A percentile compares a stretch with the other conserved stretches of the same genome.
These are phyloP conservation scores for Lindbergichthys nudifrons DNA, from an alignment of 2,797 vertebrate genomes.

Conservation along the genomic window DNA sequence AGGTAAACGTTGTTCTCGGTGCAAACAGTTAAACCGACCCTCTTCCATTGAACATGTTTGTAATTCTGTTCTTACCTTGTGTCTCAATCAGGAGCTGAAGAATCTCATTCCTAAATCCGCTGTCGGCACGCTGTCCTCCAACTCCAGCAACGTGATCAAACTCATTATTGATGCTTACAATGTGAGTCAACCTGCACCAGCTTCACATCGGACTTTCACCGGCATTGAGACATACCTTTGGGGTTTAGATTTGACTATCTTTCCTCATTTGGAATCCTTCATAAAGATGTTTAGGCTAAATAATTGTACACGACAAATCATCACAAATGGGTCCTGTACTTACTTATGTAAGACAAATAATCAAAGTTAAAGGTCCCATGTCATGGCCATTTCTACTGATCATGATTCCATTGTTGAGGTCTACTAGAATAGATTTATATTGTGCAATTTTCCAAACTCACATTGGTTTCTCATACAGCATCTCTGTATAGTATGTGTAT, in stretches of 20 bases:
- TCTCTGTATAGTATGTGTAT: too few relatives aligned
- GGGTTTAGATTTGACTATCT: background rate
- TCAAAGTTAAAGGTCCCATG: background rate
- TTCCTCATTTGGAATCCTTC: background rate
- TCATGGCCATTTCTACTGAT: too few relatives aligned
- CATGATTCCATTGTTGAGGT: too few relatives aligned
- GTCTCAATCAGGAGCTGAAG: conserved; percentile 90
- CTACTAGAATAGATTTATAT: too few relatives aligned
- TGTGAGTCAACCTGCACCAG: conserved; percentile 82
- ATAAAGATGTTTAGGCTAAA: background rate
- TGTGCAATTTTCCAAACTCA: too few relatives aligned
- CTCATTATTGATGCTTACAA: conserved; percentile 98
- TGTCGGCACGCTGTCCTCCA: conserved; percentile 94
- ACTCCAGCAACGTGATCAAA: conserved; percentile 98
- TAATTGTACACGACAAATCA: background rate
- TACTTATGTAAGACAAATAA: background rate
- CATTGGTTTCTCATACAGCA: too few relatives aligned
- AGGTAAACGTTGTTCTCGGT: conserved; percentile 80
- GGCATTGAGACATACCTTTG: background rate
- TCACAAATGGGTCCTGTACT: background rate
- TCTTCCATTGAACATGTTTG: too few relatives aligned
- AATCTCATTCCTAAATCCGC: conserved; percentile 98
- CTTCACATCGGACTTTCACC: background rate
- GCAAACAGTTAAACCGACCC: too few relatives aligned
- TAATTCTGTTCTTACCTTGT: background rate